phyloP scores from a whole-genome alignment of 2,888 invertebrate genomes.

The Drosophila parthenogenetica region DNA sequence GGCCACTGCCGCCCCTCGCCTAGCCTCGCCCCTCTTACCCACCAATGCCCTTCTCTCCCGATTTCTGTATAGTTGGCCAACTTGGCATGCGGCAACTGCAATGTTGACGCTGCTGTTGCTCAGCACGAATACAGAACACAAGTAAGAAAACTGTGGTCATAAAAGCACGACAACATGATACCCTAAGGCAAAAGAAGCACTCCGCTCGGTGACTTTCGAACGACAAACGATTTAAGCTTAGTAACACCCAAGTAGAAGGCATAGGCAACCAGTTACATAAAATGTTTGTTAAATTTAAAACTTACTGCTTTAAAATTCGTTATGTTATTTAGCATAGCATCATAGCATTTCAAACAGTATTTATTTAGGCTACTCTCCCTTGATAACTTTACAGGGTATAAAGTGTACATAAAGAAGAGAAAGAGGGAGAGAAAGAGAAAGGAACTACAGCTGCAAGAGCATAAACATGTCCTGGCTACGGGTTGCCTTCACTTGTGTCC shows the following conservation, averaged over 20 bases:
- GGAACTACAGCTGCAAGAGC: constrained; percentile 22
- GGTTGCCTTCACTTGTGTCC: constrained; percentile 22
- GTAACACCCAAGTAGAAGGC: too few relatives aligned
- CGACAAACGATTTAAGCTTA: too few relatives aligned
- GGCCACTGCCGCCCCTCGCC: constrained; percentile 10
- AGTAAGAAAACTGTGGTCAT: neutral
- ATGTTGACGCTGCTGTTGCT: constrained; percentile 77
- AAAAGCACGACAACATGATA: neutral
- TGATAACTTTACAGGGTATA: neutral
- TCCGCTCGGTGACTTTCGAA: too few relatives aligned
- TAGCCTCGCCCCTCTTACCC: too few relatives aligned
- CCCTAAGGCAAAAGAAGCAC: neutral
- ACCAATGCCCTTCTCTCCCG: neutral
- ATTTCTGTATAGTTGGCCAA: constrained; percentile 61
- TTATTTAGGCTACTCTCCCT: neutral
- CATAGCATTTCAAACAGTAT: too few relatives aligned
- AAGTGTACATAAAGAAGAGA: neutral
- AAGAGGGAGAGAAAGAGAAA: constrained; percentile 11
- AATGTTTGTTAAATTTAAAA: too few relatives aligned
- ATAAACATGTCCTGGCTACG: constrained; percentile 48
- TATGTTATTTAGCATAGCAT: too few relatives aligned
- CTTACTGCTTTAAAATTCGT: too few relatives aligned
- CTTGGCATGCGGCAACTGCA: constrained; percentile 73
- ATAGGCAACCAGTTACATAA: too few relatives aligned
- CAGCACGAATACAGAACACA: neutral